phyloP scores from a whole-genome alignment of 92 coral and sea anemone genomes.

The Actinernus sp. region DNA sequence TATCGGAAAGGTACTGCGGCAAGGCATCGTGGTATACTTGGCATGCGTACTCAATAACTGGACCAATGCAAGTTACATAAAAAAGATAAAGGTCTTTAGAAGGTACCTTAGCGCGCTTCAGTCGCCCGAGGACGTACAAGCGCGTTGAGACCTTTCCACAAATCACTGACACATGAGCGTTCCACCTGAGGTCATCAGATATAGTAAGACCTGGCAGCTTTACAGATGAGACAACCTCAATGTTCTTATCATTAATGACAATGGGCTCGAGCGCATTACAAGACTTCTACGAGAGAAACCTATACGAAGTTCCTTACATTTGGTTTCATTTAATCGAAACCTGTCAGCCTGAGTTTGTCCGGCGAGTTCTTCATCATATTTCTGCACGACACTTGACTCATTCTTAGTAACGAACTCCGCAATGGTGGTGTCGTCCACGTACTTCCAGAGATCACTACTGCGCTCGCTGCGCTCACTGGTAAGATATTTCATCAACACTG shows the following conservation, averaged over 20 bases:
- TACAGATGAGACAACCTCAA: conserved; percentile 10
- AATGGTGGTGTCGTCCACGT: neutral
- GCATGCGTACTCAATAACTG: conserved; percentile 14
- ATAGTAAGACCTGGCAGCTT: conserved; percentile 31
- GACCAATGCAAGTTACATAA: conserved; percentile 8
- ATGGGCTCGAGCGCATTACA: conserved; percentile 1
- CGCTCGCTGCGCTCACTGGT: too few species aligned
- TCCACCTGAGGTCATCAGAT: conserved; percentile 26
- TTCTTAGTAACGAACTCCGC: neutral
- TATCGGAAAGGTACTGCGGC: conserved; percentile 7
- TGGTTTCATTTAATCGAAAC: conserved; percentile 32
- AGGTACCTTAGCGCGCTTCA: conserved; percentile 13
- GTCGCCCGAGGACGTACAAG: conserved; percentile 26
- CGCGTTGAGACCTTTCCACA: conserved; percentile 7
- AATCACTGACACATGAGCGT: conserved; percentile 16
- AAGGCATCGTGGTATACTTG: neutral
- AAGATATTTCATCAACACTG: too few species aligned
- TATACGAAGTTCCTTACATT: conserved; percentile 25
- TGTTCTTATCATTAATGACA: conserved; percentile 6
- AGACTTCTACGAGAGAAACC: conserved; percentile 10
- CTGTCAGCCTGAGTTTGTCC: neutral
- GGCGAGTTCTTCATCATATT: conserved; percentile 39
- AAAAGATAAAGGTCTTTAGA: neutral
- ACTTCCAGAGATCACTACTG: neutral
- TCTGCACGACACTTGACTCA: neutral